Evolutionary conservation across 2,888 invertebrate species (phyloP), one percentile per base, ranked within the genome.

Genomic region (Chloromyia formosa): DNA sequence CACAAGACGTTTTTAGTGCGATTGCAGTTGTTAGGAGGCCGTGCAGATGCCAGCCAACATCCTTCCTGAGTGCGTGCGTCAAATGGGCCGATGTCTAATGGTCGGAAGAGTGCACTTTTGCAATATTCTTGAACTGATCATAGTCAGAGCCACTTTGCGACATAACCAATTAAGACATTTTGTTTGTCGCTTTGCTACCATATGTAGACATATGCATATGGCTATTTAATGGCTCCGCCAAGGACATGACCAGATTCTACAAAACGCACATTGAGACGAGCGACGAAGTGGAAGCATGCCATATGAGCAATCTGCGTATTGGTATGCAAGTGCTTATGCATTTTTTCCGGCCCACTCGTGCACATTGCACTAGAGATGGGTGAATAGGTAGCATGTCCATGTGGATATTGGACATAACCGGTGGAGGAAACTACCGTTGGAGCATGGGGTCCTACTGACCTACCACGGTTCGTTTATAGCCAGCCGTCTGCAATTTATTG

Each of bases 371-470:
- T 49, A 66, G 62, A 35, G 61, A 18, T 61, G 23, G 35, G 62
- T 62, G 62, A 23, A 62, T 40, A 45, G 27, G 49, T 66, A 22
- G 12, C 71, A 27, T 40, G 58, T 58, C 35, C 42, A 58, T 40
- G 71, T 58, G 40, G 71, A 40, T 56, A 56, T 14, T 40, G 58
- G 42, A 58, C 58, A 58, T 40, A 49, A 40, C n/a, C 49, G n/a
- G 20, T 49, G 66, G 56, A 56, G 35, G 35, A 75, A 75, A 75
- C 66, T 73, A 73, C 75, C 75, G 75, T 75, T 74, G 49, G 73
- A 68, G n/a, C 62, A 73, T 45, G 64, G 40, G 42, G 75, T 61
- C 40, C 75, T 64, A 75, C 75, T 75, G 75, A 75, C 75, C 75
- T 73, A 75, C 75, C 75, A 71, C 62, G 54, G 68, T 5, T 12